Percentiles rank a stretch among this genome's conserved stretches.
These are phyloP conservation scores for Morus bassanus DNA, from an alignment of 2,797 vertebrate species.

Conservation along the genomic window DNA sequence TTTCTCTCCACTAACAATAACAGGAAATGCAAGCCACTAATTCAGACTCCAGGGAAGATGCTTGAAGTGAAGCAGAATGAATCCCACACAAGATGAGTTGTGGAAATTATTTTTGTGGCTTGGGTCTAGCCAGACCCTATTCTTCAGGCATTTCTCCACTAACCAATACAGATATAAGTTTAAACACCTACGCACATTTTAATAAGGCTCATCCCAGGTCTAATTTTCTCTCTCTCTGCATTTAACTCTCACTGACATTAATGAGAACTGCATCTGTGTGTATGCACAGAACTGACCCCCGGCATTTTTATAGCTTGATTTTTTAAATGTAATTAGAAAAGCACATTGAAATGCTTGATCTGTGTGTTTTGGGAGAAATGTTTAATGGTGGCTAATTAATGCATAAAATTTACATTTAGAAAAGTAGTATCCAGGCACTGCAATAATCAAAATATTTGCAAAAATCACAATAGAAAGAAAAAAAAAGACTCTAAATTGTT, in stretches of 20 bases:
- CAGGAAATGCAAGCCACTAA: neutral
- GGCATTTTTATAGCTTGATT: neutral
- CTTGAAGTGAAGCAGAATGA: neutral
- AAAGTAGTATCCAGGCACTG: neutral
- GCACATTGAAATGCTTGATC: neutral
- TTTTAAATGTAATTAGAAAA: constrained; percentile 28
- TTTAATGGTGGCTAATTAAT: constrained; percentile 27
- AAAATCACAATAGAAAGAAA: neutral
- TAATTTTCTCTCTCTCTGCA: neutral
- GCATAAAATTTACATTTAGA: constrained; percentile 17
- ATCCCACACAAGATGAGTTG: neutral
- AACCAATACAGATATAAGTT: neutral
- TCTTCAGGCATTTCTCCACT: neutral
- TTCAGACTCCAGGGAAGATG: neutral
- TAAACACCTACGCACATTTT: neutral
- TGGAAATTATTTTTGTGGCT: neutral
- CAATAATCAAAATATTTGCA: constrained; percentile 46
- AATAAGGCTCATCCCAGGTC: neutral
- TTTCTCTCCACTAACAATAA: neutral
- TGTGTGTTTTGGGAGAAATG: constrained; percentile 1
- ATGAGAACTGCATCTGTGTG: neutral
- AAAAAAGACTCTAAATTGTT: neutral
- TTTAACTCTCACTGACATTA: neutral
- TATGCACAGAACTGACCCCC: neutral
- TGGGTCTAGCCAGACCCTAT: neutral